A percentile compares a stretch with the other conserved stretches of the same genome.
Conservation (phyloP, 2,797 vertebrate species). For the Pelochelys cantorii region DNA sequence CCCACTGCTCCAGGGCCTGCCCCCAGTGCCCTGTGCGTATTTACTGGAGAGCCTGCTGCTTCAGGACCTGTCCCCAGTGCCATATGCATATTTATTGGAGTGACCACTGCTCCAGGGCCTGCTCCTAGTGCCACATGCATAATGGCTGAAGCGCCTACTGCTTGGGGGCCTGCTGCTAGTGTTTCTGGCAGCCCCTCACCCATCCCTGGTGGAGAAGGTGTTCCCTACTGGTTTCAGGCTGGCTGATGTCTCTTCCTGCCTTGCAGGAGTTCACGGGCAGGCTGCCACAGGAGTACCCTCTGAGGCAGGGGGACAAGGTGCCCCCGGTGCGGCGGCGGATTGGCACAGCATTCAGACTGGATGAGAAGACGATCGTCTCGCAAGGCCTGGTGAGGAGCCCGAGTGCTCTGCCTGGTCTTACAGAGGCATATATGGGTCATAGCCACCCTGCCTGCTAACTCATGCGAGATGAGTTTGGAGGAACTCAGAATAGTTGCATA, state of each 20-base stretch:
- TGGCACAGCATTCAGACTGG: slow-evolving; percentile 90
- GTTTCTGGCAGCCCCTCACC: not conserved
- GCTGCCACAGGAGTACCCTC: slow-evolving; percentile 89
- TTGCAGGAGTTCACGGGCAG: slow-evolving; percentile 90
- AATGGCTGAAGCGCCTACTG: not conserved
- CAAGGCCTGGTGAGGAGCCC: slow-evolving; percentile 81
- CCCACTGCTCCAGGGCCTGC: too few species aligned
- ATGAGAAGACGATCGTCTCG: slow-evolving; percentile 84
- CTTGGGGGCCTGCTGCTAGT: not conserved
- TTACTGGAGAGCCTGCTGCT: too few species aligned
- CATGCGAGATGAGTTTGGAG: not conserved
- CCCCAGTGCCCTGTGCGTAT: not conserved
- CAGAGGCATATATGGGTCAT: not conserved
- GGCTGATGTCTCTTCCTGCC: not conserved
- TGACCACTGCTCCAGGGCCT: too few species aligned
- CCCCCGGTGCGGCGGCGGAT: slow-evolving; percentile 90
- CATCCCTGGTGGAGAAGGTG: not conserved
- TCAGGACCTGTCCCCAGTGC: too few species aligned
- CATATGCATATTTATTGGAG: too few species aligned
- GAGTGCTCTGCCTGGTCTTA: not conserved
- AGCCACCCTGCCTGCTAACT: too few species aligned
- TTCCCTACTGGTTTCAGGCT: not conserved
- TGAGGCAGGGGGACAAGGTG: slow-evolving; percentile 88
- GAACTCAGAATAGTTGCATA: not conserved
- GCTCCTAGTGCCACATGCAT: not conserved